Conservation (phyloP, 2,797 vertebrate genomes). For the Hydrocynus forskahlii region DNA sequence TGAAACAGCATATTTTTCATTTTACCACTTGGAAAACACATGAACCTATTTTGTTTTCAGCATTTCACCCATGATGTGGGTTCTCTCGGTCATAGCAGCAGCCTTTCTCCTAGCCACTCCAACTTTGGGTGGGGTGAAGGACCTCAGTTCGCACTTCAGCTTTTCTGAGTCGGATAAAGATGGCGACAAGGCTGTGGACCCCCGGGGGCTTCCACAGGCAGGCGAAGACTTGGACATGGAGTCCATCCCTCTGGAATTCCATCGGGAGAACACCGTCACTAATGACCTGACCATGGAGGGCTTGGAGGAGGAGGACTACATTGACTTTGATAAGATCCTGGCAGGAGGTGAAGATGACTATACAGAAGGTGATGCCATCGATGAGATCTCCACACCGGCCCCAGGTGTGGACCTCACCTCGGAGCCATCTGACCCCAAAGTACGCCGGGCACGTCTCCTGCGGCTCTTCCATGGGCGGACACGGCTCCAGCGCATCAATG, state of each 20-base stretch:
- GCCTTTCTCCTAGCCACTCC: constrained; percentile 75
- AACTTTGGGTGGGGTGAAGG: constrained; percentile 77
- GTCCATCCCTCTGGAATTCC: constrained; percentile 81
- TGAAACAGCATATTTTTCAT: background rate
- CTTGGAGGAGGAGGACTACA: constrained; percentile 92
- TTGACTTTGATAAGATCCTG: constrained; percentile 89
- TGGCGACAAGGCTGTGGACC: constrained; percentile 44
- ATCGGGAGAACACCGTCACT: constrained; percentile 93
- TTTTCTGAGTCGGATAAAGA: constrained; percentile 22
- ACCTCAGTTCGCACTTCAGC: constrained; percentile 78
- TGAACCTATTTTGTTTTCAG: constrained; percentile 58
- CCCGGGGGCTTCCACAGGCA: constrained; percentile 53
- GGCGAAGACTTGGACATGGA: constrained; percentile 62
- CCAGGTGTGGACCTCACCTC: constrained; percentile 83
- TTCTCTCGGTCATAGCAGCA: constrained; percentile 65
- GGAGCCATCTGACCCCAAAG: constrained; percentile 79
- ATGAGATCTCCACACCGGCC: constrained; percentile 82
- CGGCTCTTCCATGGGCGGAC: constrained; percentile 88
- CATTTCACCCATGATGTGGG: constrained; percentile 78
- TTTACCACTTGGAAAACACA: constrained; percentile 50
- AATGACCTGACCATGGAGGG: constrained; percentile 87
- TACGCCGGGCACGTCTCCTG: constrained; percentile 82
- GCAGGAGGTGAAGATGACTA: constrained; percentile 80
- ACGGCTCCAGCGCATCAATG: constrained; percentile 91
- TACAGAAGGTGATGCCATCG: constrained; percentile 80